phyloP scores from a whole-genome alignment of 2,888 invertebrate species.

The Morinoia aosen region DNA sequence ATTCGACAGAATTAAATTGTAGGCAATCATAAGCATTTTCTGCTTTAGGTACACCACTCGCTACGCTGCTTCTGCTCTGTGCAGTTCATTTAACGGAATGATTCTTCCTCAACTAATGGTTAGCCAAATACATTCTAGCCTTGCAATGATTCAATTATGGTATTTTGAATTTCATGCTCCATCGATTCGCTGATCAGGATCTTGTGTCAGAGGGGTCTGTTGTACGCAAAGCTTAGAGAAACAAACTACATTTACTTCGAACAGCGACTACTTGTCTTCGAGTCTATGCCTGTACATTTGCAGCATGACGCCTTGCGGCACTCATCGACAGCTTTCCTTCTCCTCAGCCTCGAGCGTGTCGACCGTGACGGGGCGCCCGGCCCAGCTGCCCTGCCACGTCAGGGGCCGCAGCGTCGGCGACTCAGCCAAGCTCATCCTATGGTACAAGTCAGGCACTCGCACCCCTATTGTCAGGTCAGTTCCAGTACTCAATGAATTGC shows the following conservation, averaged over 20 bases:
- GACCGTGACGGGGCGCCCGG: slow-evolving; percentile 19
- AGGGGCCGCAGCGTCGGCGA: slow-evolving; percentile 58
- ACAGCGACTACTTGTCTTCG: background rate
- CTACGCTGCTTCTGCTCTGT: too few species aligned
- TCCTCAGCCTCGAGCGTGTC: slow-evolving; percentile 20
- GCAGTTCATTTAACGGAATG: too few species aligned
- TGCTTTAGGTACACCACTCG: too few species aligned
- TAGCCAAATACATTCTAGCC: too few species aligned
- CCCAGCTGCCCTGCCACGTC: slow-evolving; percentile 62
- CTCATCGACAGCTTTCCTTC: background rate
- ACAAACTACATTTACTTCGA: background rate
- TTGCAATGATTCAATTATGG: too few species aligned
- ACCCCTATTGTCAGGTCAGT: slow-evolving; percentile 63
- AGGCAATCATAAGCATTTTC: too few species aligned
- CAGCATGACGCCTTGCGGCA: background rate
- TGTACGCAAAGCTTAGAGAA: background rate
- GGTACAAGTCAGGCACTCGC: slow-evolving; percentile 61
- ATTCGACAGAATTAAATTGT: too few species aligned
- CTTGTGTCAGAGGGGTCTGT: too few species aligned
- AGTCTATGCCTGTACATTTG: background rate
- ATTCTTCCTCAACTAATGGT: too few species aligned
- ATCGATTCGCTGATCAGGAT: too few species aligned
- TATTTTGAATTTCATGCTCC: too few species aligned
- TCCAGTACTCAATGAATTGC: background rate
- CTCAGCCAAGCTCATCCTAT: slow-evolving; percentile 64